Evolutionary conservation across 2,113 vertebrate species (phyloP), one percentile per base, ranked within the genome.

Genomic region (Anarrhichthys ocellatus): DNA sequence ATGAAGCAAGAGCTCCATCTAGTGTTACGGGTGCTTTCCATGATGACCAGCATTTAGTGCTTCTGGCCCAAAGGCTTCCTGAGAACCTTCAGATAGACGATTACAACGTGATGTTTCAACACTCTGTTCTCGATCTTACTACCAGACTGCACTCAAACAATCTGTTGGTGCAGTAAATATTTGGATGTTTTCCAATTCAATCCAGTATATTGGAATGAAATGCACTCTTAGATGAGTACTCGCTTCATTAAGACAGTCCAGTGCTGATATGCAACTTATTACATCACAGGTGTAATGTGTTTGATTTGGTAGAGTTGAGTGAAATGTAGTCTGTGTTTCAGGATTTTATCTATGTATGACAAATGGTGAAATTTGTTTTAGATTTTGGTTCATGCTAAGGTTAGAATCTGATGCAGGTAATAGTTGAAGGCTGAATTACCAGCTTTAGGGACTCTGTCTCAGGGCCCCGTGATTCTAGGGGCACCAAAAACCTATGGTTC

Each of bases 1-100:
- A 44, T 81, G 88, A 92, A 74, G 65, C 90, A 84, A 88, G 65
- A 92, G 87, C 92, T 75, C 92, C 92, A 91, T 91, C 93, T 91
- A 89, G 91, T 90, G 93, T 36, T 40, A 8, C 1, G 52, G 15
- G 32, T 5, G 34, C 7, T 10, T 13, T 3, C 77, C 10, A 32
- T 44, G 13, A 24, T 18, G 14, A 32, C 3, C 44, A n/a, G 15
- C 22, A 36, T n/a, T 38, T n/a, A 22, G 66, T 63, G 69, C 24
- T 11, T 69, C 48, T 52, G 42, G 40, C 20, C 22, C 44, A 18
- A 38, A 71, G 38, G 11, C 27, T 36, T 48, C 9, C n/a, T 15
- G 46, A n/a, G 42, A 59, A 54, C 56, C 32, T 17, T 77, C 29
- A n/a, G 7, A 38, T 76, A 36, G 38, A 54, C 58, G 40, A 50